These are phyloP conservation scores for Calephelis nemesis DNA, from an alignment of 1,140 invertebrate species.

Conservation along the genomic window DNA sequence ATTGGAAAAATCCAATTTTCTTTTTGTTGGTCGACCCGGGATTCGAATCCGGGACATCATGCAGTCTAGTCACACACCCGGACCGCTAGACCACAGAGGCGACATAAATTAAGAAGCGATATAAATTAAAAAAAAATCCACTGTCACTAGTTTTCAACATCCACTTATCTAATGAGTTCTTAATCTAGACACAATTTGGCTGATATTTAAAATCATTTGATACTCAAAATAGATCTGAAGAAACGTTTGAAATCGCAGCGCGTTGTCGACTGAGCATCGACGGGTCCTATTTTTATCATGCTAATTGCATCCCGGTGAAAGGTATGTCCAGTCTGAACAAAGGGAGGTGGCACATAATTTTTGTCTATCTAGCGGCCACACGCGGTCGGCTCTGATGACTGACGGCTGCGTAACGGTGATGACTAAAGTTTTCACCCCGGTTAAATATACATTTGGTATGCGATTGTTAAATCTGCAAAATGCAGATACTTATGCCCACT, in stretches of 20 bases:
- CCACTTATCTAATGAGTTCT: conserved; percentile 16
- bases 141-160: background rate
- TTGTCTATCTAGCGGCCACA: conserved; percentile 71
- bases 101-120: too few relatives aligned
- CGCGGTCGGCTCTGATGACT: conserved; percentile 57
- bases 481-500: too few relatives aligned
- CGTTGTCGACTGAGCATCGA: conserved; percentile 65
- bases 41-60: too few relatives aligned
- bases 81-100: too few relatives aligned
- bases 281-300: conserved; percentile 65
- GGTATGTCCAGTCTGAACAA: conserved; percentile 77
- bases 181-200: conserved; percentile 48
- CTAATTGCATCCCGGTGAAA: conserved; percentile 78
- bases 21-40: too few relatives aligned
- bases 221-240: conserved; percentile 75
- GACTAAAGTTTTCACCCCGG: conserved; percentile 73
- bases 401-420: conserved; percentile 56
- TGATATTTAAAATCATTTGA: conserved; percentile 57
- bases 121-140: background rate
- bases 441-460: conserved; percentile 60
- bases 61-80: too few relatives aligned
- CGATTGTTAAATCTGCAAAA: too few relatives aligned
- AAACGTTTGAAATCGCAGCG: conserved; percentile 65
- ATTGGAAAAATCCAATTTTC: too few relatives aligned
- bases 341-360: conserved; percentile 73